phyloP scores from a whole-genome alignment of 2,888 invertebrate species.

The Acanthopleura granulata region DNA sequence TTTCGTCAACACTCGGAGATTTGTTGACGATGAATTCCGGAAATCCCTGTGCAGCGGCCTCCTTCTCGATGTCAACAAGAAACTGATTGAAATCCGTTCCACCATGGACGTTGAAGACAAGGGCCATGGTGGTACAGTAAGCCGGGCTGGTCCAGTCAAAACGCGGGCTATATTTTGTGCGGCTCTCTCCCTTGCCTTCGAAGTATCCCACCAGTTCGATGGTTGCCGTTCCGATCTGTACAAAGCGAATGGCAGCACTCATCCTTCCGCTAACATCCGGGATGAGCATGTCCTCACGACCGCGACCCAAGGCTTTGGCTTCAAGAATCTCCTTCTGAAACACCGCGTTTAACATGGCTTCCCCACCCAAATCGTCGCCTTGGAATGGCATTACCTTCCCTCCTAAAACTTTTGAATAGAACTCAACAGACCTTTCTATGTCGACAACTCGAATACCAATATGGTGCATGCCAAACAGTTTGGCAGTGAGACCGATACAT shows the following conservation, averaged over 20 bases:
- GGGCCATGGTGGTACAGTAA: background rate
- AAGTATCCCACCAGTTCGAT: background rate
- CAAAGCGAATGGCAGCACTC: background rate
- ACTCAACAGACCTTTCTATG: background rate
- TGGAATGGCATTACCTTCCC: background rate
- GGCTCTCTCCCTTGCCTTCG: background rate
- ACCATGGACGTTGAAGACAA: background rate
- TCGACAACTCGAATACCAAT: background rate
- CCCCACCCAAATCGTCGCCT: background rate
- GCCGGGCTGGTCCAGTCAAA: background rate
- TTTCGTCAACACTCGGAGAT: background rate
- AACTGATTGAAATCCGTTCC: background rate
- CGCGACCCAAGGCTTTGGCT: background rate
- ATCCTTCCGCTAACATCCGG: background rate
- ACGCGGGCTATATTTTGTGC: background rate
- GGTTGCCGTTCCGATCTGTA: background rate
- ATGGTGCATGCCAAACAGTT: constrained; percentile 3
- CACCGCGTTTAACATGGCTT: background rate
- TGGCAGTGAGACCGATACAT: background rate
- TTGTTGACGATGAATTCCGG: background rate
- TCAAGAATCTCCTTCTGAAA: background rate
- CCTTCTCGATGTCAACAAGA: background rate
- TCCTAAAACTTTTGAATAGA: background rate
- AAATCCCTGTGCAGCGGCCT: background rate
- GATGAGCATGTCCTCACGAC: background rate